These are phyloP conservation scores for Chironomus riparius DNA, from an alignment of 2,888 invertebrate genomes.

Conservation along the genomic window DNA sequence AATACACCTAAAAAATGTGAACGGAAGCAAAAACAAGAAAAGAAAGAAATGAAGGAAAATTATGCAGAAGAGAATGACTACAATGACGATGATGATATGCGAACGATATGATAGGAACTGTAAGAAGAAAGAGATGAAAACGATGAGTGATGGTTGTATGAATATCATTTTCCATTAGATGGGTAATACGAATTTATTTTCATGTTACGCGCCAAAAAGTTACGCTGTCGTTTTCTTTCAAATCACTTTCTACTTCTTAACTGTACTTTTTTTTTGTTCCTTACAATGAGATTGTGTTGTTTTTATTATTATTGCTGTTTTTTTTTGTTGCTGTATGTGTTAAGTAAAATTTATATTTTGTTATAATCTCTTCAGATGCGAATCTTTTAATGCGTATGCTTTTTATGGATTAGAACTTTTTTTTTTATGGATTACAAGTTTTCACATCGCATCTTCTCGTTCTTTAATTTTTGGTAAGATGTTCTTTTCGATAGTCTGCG, in stretches of 20 bases:
- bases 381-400: no score
- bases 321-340: no score
- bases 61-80: not conserved
- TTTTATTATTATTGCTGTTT: no score
- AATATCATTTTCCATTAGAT: constrained; percentile 17
- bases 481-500: no score
- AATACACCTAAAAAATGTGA: no score
- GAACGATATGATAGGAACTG: not conserved
- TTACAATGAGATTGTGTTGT: no score
- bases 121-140: not conserved
- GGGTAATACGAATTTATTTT: constrained; percentile 12
- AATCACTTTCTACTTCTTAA: no score
- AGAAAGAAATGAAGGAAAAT: not conserved
- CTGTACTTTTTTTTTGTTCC: no score
- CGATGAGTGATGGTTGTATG: constrained; percentile 25
- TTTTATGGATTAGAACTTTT: constrained; percentile 7
- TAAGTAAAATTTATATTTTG: no score
- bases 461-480: no score
- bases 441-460: not conserved
- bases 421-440: constrained; percentile 3
- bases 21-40: no score
- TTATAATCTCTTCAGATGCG: no score
- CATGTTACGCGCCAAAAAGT: not conserved
- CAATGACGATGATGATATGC: not conserved
- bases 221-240: not conserved